Conservation (phyloP, 2,113 vertebrate species). For the Ceyx melanurus region DNA sequence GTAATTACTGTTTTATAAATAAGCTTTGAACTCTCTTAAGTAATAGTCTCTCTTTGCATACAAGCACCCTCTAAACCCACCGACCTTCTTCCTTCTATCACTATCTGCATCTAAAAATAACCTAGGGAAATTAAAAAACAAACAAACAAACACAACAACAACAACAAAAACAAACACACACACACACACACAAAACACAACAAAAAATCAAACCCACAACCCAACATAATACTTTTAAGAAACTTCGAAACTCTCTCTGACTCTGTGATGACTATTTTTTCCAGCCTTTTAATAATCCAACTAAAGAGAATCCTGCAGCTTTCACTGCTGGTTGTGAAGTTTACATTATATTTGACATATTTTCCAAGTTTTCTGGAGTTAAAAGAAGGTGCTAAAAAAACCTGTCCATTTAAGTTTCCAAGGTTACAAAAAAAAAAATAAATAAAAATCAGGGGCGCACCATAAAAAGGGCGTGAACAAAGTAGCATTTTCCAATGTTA, state of each 20-base stretch:
- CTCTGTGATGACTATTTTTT: background rate
- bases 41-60: constrained; percentile 33
- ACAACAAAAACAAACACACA: no score
- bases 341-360: background rate
- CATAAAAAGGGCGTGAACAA: background rate
- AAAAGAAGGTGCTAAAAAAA: background rate
- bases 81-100: constrained; percentile 33
- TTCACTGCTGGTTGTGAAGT: background rate
- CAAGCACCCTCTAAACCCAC: constrained; percentile 40
- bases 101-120: background rate
- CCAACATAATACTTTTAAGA: background rate
- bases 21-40: constrained; percentile 52
- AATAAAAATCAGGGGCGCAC: background rate
- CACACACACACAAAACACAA: no score
- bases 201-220: no score
- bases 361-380: background rate
- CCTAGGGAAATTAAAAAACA: background rate
- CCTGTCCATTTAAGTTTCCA: background rate
- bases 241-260: background rate
- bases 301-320: background rate
- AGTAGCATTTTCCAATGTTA: background rate
- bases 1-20: constrained; percentile 59
- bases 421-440: background rate
- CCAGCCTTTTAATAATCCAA: background rate
- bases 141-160: no score